A percentile compares a stretch with the other conserved stretches of the same genome.
Evolutionary conservation across 2,888 invertebrate species (phyloP).

Genomic region (Myopa testacea): DNA sequence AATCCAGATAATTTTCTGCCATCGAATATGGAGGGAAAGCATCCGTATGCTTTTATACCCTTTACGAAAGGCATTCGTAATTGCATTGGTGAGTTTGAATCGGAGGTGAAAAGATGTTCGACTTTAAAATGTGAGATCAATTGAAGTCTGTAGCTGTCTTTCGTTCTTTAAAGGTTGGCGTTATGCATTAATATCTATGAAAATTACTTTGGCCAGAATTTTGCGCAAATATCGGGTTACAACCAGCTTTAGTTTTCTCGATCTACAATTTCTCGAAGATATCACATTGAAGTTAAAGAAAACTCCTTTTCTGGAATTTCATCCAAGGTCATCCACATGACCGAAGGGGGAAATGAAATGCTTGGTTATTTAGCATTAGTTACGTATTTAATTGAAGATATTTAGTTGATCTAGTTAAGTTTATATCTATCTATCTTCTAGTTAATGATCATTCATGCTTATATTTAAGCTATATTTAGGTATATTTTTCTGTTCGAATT

Average conservation of each 20-base stretch:
- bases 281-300: conserved; percentile 61
- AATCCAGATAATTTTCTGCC: conserved; percentile 66
- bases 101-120: background rate
- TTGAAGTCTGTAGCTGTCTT: background rate
- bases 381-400: background rate
- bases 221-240: conserved; percentile 60
- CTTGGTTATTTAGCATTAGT: background rate
- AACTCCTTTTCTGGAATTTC: conserved; percentile 55
- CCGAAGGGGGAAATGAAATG: too few relatives aligned
- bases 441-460: too few relatives aligned
- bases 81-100: conserved; percentile 58
- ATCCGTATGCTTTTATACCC: conserved; percentile 64
- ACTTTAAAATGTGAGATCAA: background rate
- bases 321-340: conserved; percentile 44
- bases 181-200: conserved; percentile 61
- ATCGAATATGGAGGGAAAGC: conserved; percentile 58
- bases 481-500: too few relatives aligned
- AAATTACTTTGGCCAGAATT: conserved; percentile 60
- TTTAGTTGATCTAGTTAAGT: background rate
- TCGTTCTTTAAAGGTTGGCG: conserved; percentile 57
- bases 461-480: too few relatives aligned
- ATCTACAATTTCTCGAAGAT: conserved; percentile 62
- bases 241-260: conserved; percentile 59
- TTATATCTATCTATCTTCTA: too few relatives aligned
- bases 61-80: conserved; percentile 65